Evolutionary conservation across 2,797 vertebrate genomes (phyloP).

Genomic region (Enteromius argenteus): DNA sequence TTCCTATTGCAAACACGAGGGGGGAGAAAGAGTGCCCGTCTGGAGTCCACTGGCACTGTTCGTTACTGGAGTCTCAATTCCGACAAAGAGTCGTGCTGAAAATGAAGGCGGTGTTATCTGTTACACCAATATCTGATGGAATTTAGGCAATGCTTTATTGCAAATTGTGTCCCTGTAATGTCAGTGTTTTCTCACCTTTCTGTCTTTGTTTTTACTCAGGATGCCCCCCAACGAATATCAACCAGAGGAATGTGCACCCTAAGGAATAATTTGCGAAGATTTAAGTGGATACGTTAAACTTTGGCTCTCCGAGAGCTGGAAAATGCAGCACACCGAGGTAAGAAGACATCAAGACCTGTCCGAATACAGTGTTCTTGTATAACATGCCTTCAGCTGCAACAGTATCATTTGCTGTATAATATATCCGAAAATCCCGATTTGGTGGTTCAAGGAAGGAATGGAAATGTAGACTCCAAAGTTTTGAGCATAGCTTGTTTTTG

Average conservation of each 20-base stretch:
- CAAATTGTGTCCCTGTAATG: not conserved
- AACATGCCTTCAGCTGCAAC: not conserved
- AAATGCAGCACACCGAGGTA: slow-evolving; percentile 15
- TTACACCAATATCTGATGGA: slow-evolving; percentile 58
- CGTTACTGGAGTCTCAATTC: slow-evolving; percentile 14
- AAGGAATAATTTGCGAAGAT: not conserved
- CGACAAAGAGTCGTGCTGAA: slow-evolving; percentile 54
- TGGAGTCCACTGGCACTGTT: slow-evolving; percentile 61
- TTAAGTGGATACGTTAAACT: not conserved
- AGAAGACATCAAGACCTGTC: not conserved
- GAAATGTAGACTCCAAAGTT: not conserved
- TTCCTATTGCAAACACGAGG: slow-evolving; percentile 73
- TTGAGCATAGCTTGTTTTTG: not conserved
- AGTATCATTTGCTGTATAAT: slow-evolving; percentile 2
- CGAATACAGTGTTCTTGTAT: not conserved
- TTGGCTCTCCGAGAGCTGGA: not conserved
- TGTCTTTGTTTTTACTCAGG: not conserved
- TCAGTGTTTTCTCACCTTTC: not conserved
- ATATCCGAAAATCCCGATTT: not conserved
- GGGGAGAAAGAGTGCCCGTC: slow-evolving; percentile 55
- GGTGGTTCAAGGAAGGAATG: not conserved
- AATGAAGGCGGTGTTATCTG: slow-evolving; percentile 53
- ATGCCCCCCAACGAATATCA: not conserved
- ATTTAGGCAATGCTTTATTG: not conserved
- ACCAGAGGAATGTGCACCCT: not conserved